Conservation (phyloP, 1,140 invertebrate species). For the Psix sp. region DNA sequence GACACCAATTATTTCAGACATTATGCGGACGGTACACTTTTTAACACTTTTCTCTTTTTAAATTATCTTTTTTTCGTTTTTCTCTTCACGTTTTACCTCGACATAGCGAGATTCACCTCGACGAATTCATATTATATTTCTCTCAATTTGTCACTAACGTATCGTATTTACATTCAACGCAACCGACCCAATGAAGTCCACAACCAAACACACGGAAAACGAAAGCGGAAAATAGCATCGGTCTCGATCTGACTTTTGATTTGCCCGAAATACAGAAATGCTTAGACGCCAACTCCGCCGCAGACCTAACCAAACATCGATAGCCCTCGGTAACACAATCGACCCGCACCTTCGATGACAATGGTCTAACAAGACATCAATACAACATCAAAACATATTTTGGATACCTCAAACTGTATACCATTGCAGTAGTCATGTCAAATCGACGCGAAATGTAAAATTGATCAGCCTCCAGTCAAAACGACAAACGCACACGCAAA, state of each 20-base stretch:
- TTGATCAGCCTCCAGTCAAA: conserved; percentile 35
- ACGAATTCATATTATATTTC: conserved; percentile 10
- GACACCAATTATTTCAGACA: conserved; percentile 58
- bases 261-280: conserved; percentile 40
- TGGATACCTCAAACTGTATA: conserved; percentile 43
- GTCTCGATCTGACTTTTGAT: conserved; percentile 45
- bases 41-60: conserved; percentile 40
- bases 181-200: conserved; percentile 44
- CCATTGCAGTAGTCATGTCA: too few relatives aligned
- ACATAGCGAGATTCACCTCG: too few relatives aligned
- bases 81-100: too few relatives aligned
- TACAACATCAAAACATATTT: conserved; percentile 55
- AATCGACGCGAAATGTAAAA: conserved; percentile 34
- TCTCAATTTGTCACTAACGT: conserved; percentile 23
- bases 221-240: conserved; percentile 45
- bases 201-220: conserved; percentile 42
- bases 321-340: background rate
- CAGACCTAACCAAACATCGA: conserved; percentile 29
- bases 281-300: conserved; percentile 19
- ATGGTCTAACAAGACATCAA: conserved; percentile 48
- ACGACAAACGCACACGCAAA: conserved; percentile 30
- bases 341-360: conserved; percentile 1
- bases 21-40: conserved; percentile 55
- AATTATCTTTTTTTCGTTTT: conserved; percentile 9
- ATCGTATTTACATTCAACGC: conserved; percentile 41